A percentile compares a stretch with the other conserved stretches of the same genome.
Conservation (phyloP, 2,113 vertebrate genomes). For the Alligator mississippiensis region DNA sequence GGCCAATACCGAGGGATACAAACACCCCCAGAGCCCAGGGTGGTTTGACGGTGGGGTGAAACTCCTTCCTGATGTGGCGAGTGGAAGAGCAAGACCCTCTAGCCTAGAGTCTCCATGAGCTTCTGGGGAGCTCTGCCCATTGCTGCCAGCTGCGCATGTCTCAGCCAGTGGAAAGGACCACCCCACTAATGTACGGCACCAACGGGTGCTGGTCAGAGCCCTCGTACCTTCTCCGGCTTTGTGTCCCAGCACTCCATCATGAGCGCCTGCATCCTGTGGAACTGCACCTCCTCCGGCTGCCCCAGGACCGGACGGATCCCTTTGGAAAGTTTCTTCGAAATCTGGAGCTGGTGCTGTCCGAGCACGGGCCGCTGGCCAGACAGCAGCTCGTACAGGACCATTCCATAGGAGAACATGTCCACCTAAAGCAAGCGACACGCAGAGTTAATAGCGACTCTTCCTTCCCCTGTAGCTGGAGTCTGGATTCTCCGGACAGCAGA, state of each 20-base stretch:
- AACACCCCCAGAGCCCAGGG: background rate
- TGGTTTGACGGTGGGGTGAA: no score
- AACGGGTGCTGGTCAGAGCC: background rate
- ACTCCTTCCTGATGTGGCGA: background rate
- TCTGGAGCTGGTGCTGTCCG: slow-evolving; percentile 94
- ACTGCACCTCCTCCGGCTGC: slow-evolving; percentile 90
- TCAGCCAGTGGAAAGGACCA: background rate
- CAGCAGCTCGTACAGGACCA: slow-evolving; percentile 95
- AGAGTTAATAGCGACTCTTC: background rate
- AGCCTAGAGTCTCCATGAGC: background rate
- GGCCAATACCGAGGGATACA: no score
- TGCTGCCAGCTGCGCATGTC: background rate
- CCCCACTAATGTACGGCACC: background rate
- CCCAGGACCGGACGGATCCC: slow-evolving; percentile 90
- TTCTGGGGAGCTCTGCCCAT: background rate
- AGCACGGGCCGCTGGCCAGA: slow-evolving; percentile 88
- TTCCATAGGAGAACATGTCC: slow-evolving; percentile 98
- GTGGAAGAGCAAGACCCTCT: background rate
- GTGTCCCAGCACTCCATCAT: slow-evolving; percentile 97
- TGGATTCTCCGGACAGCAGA: background rate
- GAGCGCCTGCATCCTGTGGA: slow-evolving; percentile 86
- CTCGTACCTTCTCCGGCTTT: slow-evolving; percentile 93
- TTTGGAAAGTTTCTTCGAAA: slow-evolving; percentile 93
- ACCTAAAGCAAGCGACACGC: slow-evolving; percentile 79
- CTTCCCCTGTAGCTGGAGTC: background rate